Evolutionary conservation across 2,888 invertebrate species (phyloP), one percentile per base, ranked within the genome.

Genomic region (Dioctria linearis): DNA sequence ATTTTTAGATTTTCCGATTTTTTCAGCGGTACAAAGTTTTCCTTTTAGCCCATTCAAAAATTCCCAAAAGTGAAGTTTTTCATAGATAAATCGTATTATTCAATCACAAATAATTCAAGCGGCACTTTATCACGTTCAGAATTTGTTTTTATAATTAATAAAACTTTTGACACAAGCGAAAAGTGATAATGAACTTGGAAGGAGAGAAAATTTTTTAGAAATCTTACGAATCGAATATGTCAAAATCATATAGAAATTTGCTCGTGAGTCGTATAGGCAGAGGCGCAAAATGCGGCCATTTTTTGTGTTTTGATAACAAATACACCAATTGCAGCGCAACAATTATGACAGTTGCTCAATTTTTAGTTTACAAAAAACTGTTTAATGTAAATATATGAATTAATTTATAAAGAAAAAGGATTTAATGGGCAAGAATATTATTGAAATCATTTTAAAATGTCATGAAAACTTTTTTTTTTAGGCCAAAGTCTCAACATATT

Each of bases 181-280:
- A 75, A 59, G n/a, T 75, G 75, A 75, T 75, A 75, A 75, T 75
- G 75, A 75, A 75, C 75, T 61, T 75, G 75, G 75, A 25, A 75
- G 59, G 59, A 75, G 75, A 75, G 75, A 75, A 59, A 75, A 75
- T 59, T 25, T 25, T 25, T 59, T 59, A 59, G 59, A 59, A 59
- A 59, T 59, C 59, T 8, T 13, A 4, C n/a, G 25, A 59, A 59
- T 25, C 25, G 25, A 25, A 25, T 25, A 25, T 46, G 46, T 46
- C 46, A 46, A 46, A 46, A 46, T 46, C 46, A 2, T 46, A 46
- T 46, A 71, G 67, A 67, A 67, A 67, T 67, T 63, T 49, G 67
- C 71, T 59, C 61, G 61, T 59, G 75, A 59, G 59, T 9, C 13
- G n/a, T n/a, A n/a, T n/a, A n/a, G 25, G 25, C 25, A 25, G 25